These are phyloP conservation scores for Lycocerus yunnanus DNA, from an alignment of 2,888 invertebrate species.

Conservation along the genomic window DNA sequence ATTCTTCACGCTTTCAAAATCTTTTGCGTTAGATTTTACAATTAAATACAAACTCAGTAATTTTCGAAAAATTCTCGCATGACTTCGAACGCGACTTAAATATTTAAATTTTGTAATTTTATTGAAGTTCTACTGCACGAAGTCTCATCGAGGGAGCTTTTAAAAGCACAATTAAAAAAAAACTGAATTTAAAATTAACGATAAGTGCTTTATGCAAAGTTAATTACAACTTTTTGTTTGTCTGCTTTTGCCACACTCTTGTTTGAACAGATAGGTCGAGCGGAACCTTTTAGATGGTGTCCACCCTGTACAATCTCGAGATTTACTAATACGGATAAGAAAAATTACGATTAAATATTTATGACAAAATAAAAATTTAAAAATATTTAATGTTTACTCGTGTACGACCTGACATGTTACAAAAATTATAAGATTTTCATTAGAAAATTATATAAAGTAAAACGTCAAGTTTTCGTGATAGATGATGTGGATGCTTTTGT, in stretches of 20 bases:
- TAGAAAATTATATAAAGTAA: background rate
- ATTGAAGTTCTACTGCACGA: background rate
- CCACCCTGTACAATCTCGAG: background rate
- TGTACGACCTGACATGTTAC: background rate
- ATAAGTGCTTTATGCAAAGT: background rate
- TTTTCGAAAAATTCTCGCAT: background rate
- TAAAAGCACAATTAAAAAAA: background rate
- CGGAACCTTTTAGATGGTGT: background rate
- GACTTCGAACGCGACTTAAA: background rate
- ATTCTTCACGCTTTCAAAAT: no score
- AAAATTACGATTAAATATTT: background rate
- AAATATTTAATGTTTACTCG: background rate
- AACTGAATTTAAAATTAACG: background rate
- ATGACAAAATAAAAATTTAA: background rate
- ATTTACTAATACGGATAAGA: background rate
- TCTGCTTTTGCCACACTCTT: background rate
- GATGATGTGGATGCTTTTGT: background rate
- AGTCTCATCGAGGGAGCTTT: background rate
- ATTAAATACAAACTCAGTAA: no score
- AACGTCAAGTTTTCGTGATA: background rate
- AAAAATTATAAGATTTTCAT: background rate
- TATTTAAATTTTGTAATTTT: background rate
- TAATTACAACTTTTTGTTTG: background rate
- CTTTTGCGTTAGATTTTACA: no score
- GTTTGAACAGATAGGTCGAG: background rate